Evolutionary conservation across 2,797 vertebrate species (phyloP), one percentile per base, ranked within the genome.

Genomic region (Acipenser transmontanus): DNA sequence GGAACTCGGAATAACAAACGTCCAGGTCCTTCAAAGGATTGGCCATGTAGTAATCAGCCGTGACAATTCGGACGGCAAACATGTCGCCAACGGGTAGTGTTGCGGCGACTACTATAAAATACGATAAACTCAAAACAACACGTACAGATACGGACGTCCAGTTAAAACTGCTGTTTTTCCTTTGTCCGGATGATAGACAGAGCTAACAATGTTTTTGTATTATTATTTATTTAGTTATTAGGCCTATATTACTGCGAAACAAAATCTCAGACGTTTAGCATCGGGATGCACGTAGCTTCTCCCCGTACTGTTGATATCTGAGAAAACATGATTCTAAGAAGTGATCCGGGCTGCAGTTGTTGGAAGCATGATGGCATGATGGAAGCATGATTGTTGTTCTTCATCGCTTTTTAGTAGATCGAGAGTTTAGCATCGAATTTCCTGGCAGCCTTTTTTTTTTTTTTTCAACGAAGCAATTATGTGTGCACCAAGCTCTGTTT

Each of bases 61-160:
- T 93, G 77, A 98, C 94, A 71, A 98, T 91, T 66, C 95, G 87
- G 78, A 96, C 82, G 11, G 94, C 88, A 68, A 98, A 95, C 95
- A 98, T 98, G 89, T 89, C 4, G 34, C 34, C 34, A 34, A 34
- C 34, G 34, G 4, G 34, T 34, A 34, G 34, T 34, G 34, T 34
- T 4, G 34, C 34, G 2, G 34, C 34, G 34, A 34, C 34, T 4
- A 4, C 34, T 34, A 34, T 34, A 34, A 34, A 34, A 34, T 34
- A 34, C 34, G 34, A 34, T 34, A 34, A 34, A 34, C 34, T 34
- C 34, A 34, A 34, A 34, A 34, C 34, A 34, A 34, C 34, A 34
- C 34, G 34, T 34, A 34, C 34, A 34, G 34, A 34, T 4, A 34
- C 34, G 34, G 34, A 4, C 34, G 34, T 3, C 34, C 34, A 34